phyloP scores from a whole-genome alignment of 2,797 vertebrate genomes.

The Liparis tanakae region DNA sequence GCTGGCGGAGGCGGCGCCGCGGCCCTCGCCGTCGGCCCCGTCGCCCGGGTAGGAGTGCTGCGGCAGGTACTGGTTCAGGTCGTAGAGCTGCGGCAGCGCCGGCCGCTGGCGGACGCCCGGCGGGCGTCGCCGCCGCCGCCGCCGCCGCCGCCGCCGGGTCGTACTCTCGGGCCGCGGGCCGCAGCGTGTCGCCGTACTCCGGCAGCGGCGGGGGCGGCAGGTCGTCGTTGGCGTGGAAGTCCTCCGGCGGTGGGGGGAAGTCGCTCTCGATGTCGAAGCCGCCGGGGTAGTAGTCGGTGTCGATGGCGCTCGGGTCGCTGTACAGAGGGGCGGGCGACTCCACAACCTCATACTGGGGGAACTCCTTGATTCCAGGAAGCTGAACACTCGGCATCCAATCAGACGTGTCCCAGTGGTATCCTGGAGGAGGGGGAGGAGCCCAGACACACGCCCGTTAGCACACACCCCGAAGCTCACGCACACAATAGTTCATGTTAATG shows the following conservation, averaged over 20 bases:
- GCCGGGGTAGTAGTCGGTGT: slow-evolving; percentile 98
- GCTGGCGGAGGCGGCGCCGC: slow-evolving; percentile 76
- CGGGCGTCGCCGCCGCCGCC: too few species aligned
- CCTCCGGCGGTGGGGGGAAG: slow-evolving; percentile 95
- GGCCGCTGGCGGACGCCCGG: slow-evolving; percentile 87
- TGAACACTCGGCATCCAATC: slow-evolving; percentile 99
- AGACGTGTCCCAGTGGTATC: slow-evolving; percentile 99
- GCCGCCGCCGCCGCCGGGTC: too few species aligned
- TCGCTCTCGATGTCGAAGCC: slow-evolving; percentile 98
- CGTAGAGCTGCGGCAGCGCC: slow-evolving; percentile 88
- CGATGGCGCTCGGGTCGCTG: slow-evolving; percentile 91
- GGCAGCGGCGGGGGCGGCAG: slow-evolving; percentile 91
- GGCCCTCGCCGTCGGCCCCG: slow-evolving; percentile 84
- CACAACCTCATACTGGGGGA: slow-evolving; percentile 95
- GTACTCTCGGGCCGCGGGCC: slow-evolving; percentile 76
- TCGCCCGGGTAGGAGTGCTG: slow-evolving; percentile 89
- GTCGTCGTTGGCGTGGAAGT: slow-evolving; percentile 91
- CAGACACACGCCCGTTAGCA: slow-evolving; percentile 15
- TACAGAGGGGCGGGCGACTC: slow-evolving; percentile 90
- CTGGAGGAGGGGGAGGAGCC: slow-evolving; percentile 72
- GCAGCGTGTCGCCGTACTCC: slow-evolving; percentile 90
- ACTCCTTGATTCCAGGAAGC: slow-evolving; percentile 98
- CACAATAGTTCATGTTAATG: slow-evolving; percentile 48
- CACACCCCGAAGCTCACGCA: neutral
- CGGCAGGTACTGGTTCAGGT: slow-evolving; percentile 93